Evolutionary conservation across 2,888 invertebrate species (phyloP).

Genomic region (Drosophila antonietae): DNA sequence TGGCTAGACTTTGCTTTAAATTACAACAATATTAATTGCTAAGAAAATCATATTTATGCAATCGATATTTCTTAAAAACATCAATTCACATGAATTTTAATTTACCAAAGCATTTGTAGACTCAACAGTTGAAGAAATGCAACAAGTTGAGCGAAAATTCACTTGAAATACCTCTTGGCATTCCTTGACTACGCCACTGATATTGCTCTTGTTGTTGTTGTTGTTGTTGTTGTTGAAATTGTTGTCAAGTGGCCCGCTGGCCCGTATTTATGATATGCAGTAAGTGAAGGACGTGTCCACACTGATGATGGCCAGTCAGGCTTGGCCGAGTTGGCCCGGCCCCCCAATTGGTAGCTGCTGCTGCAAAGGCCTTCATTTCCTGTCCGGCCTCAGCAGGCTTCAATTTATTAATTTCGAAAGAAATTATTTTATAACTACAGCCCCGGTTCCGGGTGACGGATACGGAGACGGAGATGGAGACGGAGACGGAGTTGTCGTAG

Average conservation of each 20-base stretch:
- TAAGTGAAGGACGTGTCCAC: conserved; percentile 53
- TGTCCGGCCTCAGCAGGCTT: conserved; percentile 57
- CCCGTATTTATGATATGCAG: conserved; percentile 55
- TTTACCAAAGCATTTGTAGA: not conserved
- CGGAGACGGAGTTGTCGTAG: not conserved
- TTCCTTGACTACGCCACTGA: conserved; percentile 34
- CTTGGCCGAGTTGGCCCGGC: conserved; percentile 1
- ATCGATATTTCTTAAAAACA: not conserved
- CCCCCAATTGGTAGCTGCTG: conserved; percentile 49
- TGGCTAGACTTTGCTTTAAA: not conserved
- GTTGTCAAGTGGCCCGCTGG: conserved; percentile 43
- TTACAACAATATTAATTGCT: not conserved
- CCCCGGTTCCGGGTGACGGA: conserved; percentile 7
- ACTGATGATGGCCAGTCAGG: conserved; percentile 27
- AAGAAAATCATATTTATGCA: not conserved
- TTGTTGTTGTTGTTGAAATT: conserved; percentile 4
- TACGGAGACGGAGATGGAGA: not conserved
- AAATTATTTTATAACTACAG: conserved; percentile 73
- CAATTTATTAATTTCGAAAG: conserved; percentile 79
- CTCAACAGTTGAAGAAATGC: not conserved
- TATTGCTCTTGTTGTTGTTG: not conserved
- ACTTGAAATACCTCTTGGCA: conserved; percentile 2
- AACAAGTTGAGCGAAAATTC: conserved; percentile 3
- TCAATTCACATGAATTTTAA: not conserved
- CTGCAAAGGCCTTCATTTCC: conserved; percentile 59